Conservation (phyloP, 2,113 vertebrate genomes). For the Aramus guarauna region DNA sequence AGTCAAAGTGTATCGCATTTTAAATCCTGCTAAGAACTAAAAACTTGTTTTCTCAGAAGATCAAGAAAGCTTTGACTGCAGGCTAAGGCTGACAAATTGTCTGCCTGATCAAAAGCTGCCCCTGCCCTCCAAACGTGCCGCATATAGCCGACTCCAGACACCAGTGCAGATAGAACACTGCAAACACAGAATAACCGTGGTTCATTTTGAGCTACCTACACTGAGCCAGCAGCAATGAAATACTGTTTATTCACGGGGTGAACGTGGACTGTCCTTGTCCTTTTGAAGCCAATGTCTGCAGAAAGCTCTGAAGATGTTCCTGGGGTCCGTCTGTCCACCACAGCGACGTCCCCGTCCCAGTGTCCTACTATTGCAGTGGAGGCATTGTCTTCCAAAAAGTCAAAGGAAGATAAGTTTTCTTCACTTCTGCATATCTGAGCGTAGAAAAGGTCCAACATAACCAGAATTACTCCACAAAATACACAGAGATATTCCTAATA, state of each 20-base stretch:
- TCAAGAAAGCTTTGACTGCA: not conserved
- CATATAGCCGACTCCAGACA: not conserved
- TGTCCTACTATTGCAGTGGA: conserved; percentile 75
- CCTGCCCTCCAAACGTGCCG: not conserved
- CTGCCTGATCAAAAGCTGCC: not conserved
- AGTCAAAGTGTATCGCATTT: not conserved
- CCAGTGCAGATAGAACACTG: fast-evolving
- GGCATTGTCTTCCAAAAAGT: conserved; percentile 79
- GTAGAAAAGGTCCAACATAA: not conserved
- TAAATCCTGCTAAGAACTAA: not conserved
- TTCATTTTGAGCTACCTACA: conserved; percentile 47
- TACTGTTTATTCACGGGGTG: conserved; percentile 84
- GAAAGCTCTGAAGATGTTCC: conserved; percentile 70
- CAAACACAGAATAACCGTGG: too few relatives aligned
- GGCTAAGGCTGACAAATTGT: fast-evolving
- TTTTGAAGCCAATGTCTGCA: conserved; percentile 59
- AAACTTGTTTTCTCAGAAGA: not conserved
- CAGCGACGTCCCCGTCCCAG: conserved; percentile 72
- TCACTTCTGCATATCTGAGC: conserved; percentile 78
- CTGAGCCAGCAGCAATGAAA: conserved; percentile 78
- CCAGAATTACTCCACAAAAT: fast-evolving
- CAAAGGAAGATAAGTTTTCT: conserved; percentile 77
- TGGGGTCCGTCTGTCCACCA: conserved; percentile 83
- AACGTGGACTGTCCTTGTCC: conserved; percentile 78
- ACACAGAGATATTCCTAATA: fast-evolving